Percentiles rank a stretch among this genome's conserved stretches.
phyloP scores from a whole-genome alignment of 2,113 vertebrate species.

The Aphyosemion australe region DNA sequence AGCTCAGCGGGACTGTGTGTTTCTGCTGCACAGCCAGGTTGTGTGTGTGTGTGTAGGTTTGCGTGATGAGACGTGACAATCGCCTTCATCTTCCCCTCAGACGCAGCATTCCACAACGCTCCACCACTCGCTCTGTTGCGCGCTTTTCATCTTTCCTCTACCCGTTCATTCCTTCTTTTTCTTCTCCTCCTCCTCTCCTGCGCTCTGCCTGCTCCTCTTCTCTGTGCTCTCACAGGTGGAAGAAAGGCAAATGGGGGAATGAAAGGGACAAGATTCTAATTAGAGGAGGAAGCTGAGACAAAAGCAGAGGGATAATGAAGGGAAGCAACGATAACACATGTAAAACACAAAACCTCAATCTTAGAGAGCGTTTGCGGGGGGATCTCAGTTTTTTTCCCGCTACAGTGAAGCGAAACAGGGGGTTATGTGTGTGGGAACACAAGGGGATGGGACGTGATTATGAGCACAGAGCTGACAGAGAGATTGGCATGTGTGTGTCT shows the following conservation, averaged over 20 bases:
- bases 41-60: constrained; percentile 45
- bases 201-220: constrained; percentile 37
- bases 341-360: constrained; percentile 79
- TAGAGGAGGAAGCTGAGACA: constrained; percentile 76
- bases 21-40: constrained; percentile 61
- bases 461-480: constrained; percentile 70
- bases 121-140: constrained; percentile 65
- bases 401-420: constrained; percentile 49
- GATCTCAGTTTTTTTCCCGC: constrained; percentile 58
- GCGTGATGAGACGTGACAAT: constrained; percentile 78
- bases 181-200: constrained; percentile 48
- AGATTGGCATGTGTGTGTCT: constrained; percentile 45
- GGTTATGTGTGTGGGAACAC: constrained; percentile 58
- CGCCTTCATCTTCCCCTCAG: constrained; percentile 78
- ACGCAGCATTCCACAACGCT: constrained; percentile 71
- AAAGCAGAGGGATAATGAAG: constrained; percentile 75
- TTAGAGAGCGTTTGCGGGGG: constrained; percentile 72
- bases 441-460: constrained; percentile 73
- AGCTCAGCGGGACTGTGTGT: constrained; percentile 69
- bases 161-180: constrained; percentile 51
- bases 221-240: constrained; percentile 73
- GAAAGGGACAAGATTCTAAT: constrained; percentile 77
- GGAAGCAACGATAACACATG: constrained; percentile 76
- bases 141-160: constrained; percentile 74
- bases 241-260: constrained; percentile 65